Conservation (phyloP, 2,888 invertebrate species). For the Tethea ocularis region DNA sequence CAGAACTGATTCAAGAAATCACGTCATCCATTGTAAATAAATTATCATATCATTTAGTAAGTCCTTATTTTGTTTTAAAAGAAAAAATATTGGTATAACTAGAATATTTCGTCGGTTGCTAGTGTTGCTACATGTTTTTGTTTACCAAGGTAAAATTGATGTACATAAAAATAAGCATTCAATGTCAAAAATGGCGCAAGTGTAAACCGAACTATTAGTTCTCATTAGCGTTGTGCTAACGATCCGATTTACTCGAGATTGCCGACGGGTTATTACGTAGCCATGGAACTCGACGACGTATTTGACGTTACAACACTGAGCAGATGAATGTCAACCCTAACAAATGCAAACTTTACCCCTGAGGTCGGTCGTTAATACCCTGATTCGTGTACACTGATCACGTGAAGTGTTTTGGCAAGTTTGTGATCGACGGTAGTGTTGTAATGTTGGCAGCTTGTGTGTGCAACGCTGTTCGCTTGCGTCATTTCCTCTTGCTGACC, state of each 20-base stretch:
- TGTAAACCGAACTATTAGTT: conserved; percentile 28
- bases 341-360: conserved; percentile 27
- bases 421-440: conserved; percentile 48
- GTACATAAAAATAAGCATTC: conserved; percentile 32
- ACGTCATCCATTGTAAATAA: conserved; percentile 4
- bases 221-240: conserved; percentile 43
- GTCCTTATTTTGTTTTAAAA: not conserved
- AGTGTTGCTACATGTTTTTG: not conserved
- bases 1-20: conserved; percentile 7
- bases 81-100: not conserved
- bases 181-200: conserved; percentile 51
- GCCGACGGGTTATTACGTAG: conserved; percentile 19
- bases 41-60: conserved; percentile 19
- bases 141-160: conserved; percentile 6
- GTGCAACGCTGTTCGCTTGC: conserved; percentile 65
- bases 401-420: conserved; percentile 65
- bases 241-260: conserved; percentile 21
- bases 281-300: conserved; percentile 22
- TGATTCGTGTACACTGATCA: conserved; percentile 37
- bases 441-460: conserved; percentile 52
- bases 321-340: conserved; percentile 36
- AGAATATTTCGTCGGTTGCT: not conserved
- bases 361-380: conserved; percentile 12
- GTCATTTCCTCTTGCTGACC: conserved; percentile 82
- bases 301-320: conserved; percentile 22